Evolutionary conservation across 2,113 vertebrate genomes (phyloP).

Genomic region (Solea solea): DNA sequence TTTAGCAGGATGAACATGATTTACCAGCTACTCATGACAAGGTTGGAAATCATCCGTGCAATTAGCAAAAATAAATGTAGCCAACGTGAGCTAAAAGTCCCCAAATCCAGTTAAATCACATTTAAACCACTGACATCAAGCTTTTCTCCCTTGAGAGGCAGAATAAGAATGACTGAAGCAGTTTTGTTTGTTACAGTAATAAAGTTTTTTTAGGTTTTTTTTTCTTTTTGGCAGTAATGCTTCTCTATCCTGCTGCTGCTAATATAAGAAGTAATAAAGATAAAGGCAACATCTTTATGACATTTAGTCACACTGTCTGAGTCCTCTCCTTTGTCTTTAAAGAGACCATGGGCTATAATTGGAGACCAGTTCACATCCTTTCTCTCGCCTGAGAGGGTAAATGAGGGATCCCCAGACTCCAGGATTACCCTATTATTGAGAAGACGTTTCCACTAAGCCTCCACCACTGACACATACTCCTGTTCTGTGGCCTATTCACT

Average conservation of each 20-base stretch:
- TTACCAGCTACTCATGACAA: no score
- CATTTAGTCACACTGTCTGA: slow-evolving; percentile 73
- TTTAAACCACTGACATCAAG: not conserved
- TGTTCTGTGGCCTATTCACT: slow-evolving; percentile 83
- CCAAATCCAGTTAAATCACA: not conserved
- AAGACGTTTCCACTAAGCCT: slow-evolving; percentile 83
- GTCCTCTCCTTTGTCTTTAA: slow-evolving; percentile 69
- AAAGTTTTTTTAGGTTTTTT: slow-evolving; percentile 11
- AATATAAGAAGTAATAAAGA: slow-evolving; percentile 60
- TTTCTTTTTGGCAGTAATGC: slow-evolving; percentile 6
- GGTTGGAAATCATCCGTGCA: no score
- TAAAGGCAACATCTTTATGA: slow-evolving; percentile 70
- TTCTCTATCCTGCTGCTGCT: slow-evolving; percentile 16
- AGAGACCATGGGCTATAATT: slow-evolving; percentile 73
- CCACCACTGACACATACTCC: slow-evolving; percentile 82
- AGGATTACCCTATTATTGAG: slow-evolving; percentile 84
- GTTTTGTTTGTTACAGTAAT: slow-evolving; percentile 21
- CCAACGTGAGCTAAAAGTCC: not conserved
- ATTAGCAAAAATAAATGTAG: not conserved
- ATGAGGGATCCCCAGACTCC: slow-evolving; percentile 83
- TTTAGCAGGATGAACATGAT: no score
- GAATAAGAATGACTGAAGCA: not conserved
- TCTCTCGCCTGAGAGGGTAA: slow-evolving; percentile 78
- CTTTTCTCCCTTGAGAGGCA: not conserved
- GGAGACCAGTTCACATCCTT: slow-evolving; percentile 74